Percentiles rank a stretch among this genome's conserved stretches.
These are phyloP conservation scores for Oncorhynchus tshawytscha DNA, from an alignment of 2,113 vertebrate species.

Conservation along the genomic window DNA sequence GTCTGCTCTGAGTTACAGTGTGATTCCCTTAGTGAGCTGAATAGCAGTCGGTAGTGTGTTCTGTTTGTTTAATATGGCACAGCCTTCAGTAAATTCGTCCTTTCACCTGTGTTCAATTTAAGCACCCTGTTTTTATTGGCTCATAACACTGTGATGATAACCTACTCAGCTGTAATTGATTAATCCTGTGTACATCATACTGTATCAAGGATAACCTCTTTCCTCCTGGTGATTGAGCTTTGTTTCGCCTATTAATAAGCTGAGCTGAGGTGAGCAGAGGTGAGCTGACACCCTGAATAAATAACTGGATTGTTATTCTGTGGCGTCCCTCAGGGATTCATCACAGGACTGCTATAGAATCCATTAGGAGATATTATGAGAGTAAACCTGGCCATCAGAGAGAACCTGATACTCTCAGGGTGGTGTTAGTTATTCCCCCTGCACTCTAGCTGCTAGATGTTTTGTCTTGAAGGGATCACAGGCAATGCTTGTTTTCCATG, in stretches of 20 bases:
- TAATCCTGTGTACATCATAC: slow-evolving; percentile 16
- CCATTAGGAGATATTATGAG: slow-evolving; percentile 18
- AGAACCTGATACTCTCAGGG: slow-evolving; percentile 2
- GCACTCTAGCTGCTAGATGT: slow-evolving; percentile 20
- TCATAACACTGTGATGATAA: slow-evolving; percentile 30
- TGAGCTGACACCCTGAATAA: slow-evolving; percentile 14
- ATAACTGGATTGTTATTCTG: slow-evolving; percentile 38
- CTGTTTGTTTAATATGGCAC: not conserved
- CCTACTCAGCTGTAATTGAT: slow-evolving; percentile 32
- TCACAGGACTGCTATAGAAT: slow-evolving; percentile 27
- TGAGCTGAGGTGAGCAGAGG: not conserved
- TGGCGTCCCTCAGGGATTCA: slow-evolving; percentile 32
- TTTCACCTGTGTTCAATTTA: slow-evolving; percentile 1
- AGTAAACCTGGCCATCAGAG: slow-evolving; percentile 11
- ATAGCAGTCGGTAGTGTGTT: not conserved
- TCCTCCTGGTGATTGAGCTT: slow-evolving; percentile 30
- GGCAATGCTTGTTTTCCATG: too few relatives aligned
- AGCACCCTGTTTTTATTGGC: slow-evolving; percentile 9
- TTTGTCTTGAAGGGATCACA: not conserved
- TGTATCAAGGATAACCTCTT: slow-evolving; percentile 2
- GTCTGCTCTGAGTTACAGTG: too few relatives aligned
- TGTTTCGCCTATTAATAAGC: not conserved
- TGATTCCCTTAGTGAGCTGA: not conserved
- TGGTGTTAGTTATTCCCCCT: slow-evolving; percentile 7
- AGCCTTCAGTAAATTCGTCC: not conserved